Conservation (phyloP, 2,113 vertebrate genomes). For the Oryzias javanicus region DNA sequence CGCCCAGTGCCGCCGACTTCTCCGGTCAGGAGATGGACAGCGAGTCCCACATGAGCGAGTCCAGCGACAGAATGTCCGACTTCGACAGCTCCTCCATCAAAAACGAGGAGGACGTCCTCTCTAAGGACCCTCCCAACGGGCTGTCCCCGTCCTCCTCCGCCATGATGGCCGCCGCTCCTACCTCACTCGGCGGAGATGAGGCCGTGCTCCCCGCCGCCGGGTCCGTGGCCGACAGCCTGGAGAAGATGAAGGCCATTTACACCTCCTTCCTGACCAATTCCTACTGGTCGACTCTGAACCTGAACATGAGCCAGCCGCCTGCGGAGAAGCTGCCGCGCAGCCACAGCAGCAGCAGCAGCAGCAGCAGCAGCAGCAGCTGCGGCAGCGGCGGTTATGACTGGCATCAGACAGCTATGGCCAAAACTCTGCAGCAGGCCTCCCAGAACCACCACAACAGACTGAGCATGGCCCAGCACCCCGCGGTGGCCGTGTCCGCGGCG, state of each 20-base stretch:
- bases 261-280: slow-evolving; percentile 97
- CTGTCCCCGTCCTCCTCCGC: slow-evolving; percentile 60
- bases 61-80: slow-evolving; percentile 95
- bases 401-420: slow-evolving; percentile 97
- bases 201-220: slow-evolving; percentile 64
- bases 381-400: slow-evolving; percentile 95
- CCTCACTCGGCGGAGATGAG: slow-evolving; percentile 77
- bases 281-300: slow-evolving; percentile 96
- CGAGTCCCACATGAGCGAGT: slow-evolving; percentile 95
- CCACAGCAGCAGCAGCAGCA: slow-evolving; percentile 91
- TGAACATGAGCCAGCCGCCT: slow-evolving; percentile 87
- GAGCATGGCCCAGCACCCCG: slow-evolving; percentile 53
- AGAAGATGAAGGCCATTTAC: slow-evolving; percentile 99
- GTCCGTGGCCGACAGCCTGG: slow-evolving; percentile 87
- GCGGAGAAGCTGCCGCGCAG: slow-evolving; percentile 85
- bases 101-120: slow-evolving; percentile 89
- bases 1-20: slow-evolving; percentile 87
- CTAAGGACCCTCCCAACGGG: slow-evolving; percentile 82
- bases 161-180: slow-evolving; percentile 49
- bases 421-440: slow-evolving; percentile 93
- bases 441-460: slow-evolving; percentile 81
- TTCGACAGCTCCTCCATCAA: slow-evolving; percentile 93
- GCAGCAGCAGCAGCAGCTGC: slow-evolving; percentile 94
- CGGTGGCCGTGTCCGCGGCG: slow-evolving; percentile 38
- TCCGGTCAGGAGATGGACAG: slow-evolving; percentile 98